Conservation (phyloP, 2,797 vertebrate species). For the Glossophaga mutica region DNA sequence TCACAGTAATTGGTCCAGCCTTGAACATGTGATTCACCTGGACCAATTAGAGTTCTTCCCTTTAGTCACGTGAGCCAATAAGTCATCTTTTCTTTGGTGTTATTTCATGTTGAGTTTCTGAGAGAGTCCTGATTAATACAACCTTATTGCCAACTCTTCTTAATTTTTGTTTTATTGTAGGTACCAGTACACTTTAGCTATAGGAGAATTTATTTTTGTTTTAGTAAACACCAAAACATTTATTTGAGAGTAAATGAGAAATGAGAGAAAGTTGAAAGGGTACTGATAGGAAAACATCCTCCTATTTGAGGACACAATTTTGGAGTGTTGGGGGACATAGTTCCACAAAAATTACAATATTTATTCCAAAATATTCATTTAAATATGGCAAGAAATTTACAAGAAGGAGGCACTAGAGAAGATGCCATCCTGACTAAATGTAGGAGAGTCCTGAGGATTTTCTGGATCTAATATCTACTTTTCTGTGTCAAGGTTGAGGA, state of each 20-base stretch:
- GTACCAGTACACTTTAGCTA: not conserved
- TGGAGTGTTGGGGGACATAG: not conserved
- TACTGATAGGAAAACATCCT: not conserved
- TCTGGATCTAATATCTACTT: not conserved
- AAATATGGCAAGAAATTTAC: conserved; percentile 42
- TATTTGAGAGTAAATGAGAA: conserved; percentile 7
- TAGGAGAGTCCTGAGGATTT: not conserved
- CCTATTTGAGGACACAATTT: not conserved
- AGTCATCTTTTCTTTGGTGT: not conserved
- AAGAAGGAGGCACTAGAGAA: not conserved
- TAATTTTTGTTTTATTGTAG: not conserved
- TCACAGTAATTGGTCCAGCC: not conserved
- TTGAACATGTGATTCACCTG: not conserved
- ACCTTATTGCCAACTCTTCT: not conserved
- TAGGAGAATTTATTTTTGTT: not conserved
- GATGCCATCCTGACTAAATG: not conserved
- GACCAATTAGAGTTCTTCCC: not conserved
- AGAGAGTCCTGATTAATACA: not conserved
- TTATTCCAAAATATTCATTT: conserved; percentile 52
- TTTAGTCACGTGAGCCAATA: not conserved
- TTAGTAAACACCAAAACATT: not conserved
- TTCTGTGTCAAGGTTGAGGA: conserved; percentile 26
- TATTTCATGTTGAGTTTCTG: not conserved
- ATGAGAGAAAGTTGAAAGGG: not conserved
- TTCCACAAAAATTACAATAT: not conserved